Evolutionary conservation across 2,888 invertebrate species (phyloP).

Genomic region (Clepsis dumicolana): DNA sequence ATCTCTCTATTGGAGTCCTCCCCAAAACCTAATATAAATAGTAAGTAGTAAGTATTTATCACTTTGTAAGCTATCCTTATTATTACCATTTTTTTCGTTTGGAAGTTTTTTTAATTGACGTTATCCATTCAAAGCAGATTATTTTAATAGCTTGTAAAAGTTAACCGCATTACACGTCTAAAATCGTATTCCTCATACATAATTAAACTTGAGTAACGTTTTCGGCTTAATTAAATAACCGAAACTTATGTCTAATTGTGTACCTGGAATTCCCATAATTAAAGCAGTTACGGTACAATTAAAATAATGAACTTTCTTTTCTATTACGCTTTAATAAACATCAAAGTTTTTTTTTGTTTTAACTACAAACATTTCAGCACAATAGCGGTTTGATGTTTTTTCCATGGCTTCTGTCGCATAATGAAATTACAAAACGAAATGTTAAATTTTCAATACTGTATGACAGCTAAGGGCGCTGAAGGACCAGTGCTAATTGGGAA

Average conservation of each 20-base stretch:
- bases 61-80: no score
- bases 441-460: no score
- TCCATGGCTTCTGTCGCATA: neutral
- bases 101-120: no score
- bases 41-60: no score
- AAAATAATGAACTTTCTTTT: neutral
- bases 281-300: neutral
- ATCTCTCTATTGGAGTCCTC: no score
- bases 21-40: no score
- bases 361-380: neutral
- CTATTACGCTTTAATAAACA: neutral
- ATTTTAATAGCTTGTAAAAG: no score
- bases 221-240: conserved; percentile 33
- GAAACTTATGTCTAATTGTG: neutral
- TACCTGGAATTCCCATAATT: conserved; percentile 6
- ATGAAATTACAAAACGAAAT: no score
- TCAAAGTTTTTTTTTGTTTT: conserved; percentile 11
- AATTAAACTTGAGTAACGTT: neutral
- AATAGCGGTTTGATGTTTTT: conserved; percentile 12
- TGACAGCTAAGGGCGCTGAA: no score
- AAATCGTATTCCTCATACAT: neutral
- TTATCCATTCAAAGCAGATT: no score
- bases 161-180: neutral
- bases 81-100: no score
- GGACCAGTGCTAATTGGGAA: no score